These are phyloP conservation scores for Sinocyclocheilus grahami DNA, from an alignment of 2,113 vertebrate genomes.

Conservation along the genomic window DNA sequence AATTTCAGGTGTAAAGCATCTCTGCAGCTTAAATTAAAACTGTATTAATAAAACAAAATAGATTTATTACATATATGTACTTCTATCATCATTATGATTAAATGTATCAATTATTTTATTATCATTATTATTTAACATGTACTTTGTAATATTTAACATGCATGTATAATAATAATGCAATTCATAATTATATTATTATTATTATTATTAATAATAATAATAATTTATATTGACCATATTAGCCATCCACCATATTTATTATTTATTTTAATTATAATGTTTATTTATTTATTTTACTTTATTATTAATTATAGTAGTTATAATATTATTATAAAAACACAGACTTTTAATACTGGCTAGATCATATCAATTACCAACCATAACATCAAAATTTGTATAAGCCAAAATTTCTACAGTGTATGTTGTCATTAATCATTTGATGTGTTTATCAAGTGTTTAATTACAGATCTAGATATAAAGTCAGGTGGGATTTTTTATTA, in stretches of 20 bases:
- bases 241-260: background rate
- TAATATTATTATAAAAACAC: background rate
- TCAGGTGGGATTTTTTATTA: background rate
- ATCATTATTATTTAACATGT: background rate
- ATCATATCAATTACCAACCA: background rate
- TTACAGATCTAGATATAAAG: background rate
- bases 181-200: background rate
- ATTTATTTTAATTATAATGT: background rate
- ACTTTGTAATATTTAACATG: background rate
- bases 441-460: background rate
- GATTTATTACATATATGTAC: background rate
- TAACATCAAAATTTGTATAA: background rate
- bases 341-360: background rate
- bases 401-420: background rate
- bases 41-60: background rate
- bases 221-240: background rate
- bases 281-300: background rate
- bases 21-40: background rate
- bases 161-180: background rate
- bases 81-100: background rate
- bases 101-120: background rate
- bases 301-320: background rate
- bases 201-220: background rate
- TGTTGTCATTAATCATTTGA: background rate
- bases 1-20: background rate